Evolutionary conservation across 2,113 vertebrate species (phyloP).

Genomic region (Semnornis frantzii): DNA sequence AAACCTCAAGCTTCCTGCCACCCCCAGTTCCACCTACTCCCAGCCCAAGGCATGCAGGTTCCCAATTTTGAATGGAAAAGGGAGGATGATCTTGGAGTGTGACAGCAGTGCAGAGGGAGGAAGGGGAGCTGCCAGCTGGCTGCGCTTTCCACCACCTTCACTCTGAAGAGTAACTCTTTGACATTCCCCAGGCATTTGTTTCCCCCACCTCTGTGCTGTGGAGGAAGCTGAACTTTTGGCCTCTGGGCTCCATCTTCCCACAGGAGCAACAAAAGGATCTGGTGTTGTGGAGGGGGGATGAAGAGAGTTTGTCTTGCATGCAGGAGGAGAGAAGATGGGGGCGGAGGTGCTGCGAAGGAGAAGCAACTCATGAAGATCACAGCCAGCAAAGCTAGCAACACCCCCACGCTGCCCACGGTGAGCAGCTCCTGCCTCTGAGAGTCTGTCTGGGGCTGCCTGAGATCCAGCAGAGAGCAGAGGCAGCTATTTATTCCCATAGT

Average conservation of each 20-base stretch:
- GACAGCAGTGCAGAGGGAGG: constrained; percentile 18
- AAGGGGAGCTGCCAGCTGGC: constrained; percentile 56
- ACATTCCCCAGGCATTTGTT: constrained; percentile 19
- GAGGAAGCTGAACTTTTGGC: constrained; percentile 6
- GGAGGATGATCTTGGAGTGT: constrained; percentile 35
- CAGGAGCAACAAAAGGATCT: background rate
- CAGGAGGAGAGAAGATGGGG: background rate
- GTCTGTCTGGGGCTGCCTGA: background rate
- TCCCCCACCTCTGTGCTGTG: background rate
- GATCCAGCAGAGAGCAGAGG: background rate
- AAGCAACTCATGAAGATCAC: background rate
- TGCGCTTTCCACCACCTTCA: constrained; percentile 48
- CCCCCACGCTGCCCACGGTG: constrained; percentile 17
- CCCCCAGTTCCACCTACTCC: constrained; percentile 13
- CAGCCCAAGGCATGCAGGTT: constrained; percentile 7
- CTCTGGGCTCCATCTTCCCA: background rate
- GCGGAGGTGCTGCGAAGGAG: background rate
- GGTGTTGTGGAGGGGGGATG: background rate
- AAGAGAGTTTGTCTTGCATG: background rate
- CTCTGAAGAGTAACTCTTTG: constrained; percentile 5
- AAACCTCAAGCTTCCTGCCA: constrained; percentile 9
- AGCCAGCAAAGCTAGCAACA: constrained; percentile 1
- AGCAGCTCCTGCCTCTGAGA: background rate
- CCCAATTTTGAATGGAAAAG: constrained; percentile 31
- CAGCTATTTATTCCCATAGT: background rate